A percentile compares a stretch with the other conserved stretches of the same genome.
phyloP scores from a whole-genome alignment of 2,113 vertebrate species.

The Ceyx margarethae region DNA sequence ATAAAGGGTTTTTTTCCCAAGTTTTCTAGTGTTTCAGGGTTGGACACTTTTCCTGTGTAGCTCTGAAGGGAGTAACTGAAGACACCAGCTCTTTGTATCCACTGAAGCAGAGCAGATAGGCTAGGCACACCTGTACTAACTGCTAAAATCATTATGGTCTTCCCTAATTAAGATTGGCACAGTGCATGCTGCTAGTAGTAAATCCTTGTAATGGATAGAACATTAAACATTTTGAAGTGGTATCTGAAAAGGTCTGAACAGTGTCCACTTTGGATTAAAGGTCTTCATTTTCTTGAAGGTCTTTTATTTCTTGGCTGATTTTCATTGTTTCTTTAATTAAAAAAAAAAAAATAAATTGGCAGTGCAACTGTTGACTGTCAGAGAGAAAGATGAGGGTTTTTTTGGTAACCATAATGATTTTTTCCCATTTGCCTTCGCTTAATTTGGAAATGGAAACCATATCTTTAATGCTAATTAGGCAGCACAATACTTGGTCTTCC shows the following conservation, averaged over 20 bases:
- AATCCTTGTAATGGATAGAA: neutral
- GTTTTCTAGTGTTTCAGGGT: neutral
- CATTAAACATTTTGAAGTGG: neutral
- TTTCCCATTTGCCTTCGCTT: conserved; percentile 60
- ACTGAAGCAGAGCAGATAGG: neutral
- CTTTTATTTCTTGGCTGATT: neutral
- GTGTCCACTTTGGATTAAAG: neutral
- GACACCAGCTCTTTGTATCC: neutral
- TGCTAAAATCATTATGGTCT: neutral
- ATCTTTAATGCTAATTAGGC: conserved; percentile 81
- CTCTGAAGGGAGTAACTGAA: neutral
- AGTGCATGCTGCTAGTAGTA: neutral
- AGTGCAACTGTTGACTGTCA: conserved; percentile 20
- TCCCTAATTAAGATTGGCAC: neutral
- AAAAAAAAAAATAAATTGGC: neutral
- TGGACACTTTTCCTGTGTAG: rapidly evolving
- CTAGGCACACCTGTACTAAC: neutral
- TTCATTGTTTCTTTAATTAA: neutral
- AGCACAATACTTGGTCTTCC: conserved; percentile 76
- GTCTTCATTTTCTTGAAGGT: neutral
- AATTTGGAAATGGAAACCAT: conserved; percentile 77
- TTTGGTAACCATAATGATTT: conserved; percentile 48
- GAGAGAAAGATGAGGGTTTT: conserved; percentile 10
- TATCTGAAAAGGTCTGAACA: neutral
- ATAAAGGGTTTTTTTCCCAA: neutral